Evolutionary conservation across 2,797 vertebrate genomes (phyloP).

Genomic region (Discoglossus pictus): DNA sequence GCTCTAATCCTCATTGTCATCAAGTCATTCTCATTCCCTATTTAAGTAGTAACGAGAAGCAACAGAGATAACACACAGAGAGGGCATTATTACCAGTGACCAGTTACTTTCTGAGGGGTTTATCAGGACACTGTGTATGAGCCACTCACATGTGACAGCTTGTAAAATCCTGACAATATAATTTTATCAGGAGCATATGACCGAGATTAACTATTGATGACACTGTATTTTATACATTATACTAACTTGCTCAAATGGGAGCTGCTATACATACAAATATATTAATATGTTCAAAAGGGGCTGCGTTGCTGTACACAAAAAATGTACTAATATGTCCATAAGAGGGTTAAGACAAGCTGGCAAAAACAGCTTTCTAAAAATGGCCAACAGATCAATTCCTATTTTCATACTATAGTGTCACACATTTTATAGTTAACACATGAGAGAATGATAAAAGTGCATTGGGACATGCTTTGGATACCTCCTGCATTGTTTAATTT

Average conservation of each 20-base stretch:
- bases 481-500: constrained; percentile 20
- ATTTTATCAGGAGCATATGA: constrained; percentile 17
- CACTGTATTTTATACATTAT: no score
- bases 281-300: background rate
- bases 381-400: constrained; percentile 15
- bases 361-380: constrained; percentile 19
- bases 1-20: constrained; percentile 48
- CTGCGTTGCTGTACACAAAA: background rate
- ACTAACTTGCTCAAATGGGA: no score
- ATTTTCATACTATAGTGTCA: constrained; percentile 39
- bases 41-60: constrained; percentile 50
- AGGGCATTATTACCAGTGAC: constrained; percentile 32
- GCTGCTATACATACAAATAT: background rate
- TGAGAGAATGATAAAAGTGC: constrained; percentile 15
- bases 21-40: constrained; percentile 50
- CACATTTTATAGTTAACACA: constrained; percentile 12
- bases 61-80: constrained; percentile 40
- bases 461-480: constrained; percentile 27
- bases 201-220: constrained; percentile 19
- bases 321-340: no score
- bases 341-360: no score
- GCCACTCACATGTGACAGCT: constrained; percentile 25
- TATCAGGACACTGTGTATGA: constrained; percentile 18
- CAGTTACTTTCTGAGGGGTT: constrained; percentile 29
- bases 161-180: constrained; percentile 24